Conservation (phyloP, 1,140 invertebrate species). For the Ericerus pela region DNA sequence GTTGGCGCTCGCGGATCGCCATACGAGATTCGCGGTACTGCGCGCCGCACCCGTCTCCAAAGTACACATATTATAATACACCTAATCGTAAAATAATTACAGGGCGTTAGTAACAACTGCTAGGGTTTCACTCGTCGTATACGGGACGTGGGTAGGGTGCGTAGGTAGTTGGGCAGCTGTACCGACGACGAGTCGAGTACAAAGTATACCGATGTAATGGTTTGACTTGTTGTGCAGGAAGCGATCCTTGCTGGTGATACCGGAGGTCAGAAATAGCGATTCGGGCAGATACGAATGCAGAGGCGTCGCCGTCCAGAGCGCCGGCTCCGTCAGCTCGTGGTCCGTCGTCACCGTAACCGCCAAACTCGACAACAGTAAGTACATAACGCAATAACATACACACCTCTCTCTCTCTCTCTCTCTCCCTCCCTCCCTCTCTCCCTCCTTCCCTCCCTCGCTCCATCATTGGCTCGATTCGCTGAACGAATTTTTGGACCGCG, state of each 20-base stretch:
- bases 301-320: conserved; percentile 30
- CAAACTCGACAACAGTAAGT: conserved; percentile 26
- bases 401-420: not conserved
- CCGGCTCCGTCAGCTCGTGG: conserved; percentile 18
- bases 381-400: not conserved
- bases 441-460: not conserved
- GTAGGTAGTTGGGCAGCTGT: no score
- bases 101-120: no score
- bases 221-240: conserved; percentile 42
- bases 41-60: no score
- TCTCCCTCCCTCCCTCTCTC: not conserved
- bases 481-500: not conserved
- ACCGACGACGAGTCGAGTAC: no score
- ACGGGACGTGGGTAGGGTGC: no score
- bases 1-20: no score
- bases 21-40: no score
- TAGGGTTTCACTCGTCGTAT: no score
- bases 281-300: conserved; percentile 58
- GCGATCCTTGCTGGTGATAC: conserved; percentile 59
- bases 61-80: no score
- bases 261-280: conserved; percentile 48
- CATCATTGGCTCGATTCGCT: not conserved
- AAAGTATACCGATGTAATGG: no score
- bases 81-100: no score
- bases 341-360: conserved; percentile 22